Evolutionary conservation across 2,113 vertebrate species (phyloP).

Genomic region (Sinocyclocheilus maitianheensis): DNA sequence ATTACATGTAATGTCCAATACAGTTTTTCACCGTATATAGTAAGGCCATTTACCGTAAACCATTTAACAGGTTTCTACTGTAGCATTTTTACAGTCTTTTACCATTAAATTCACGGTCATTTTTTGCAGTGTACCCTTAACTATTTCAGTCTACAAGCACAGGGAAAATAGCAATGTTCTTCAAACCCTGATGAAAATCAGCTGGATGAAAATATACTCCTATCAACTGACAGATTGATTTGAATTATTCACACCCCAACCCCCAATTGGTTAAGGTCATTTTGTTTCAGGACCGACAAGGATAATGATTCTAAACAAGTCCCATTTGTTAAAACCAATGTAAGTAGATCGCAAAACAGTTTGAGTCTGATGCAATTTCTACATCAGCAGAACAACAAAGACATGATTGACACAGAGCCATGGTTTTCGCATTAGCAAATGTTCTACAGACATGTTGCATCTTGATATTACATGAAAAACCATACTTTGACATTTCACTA

Average conservation of each 20-base stretch:
- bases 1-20: too few relatives aligned
- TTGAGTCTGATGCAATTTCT: neutral
- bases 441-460: neutral
- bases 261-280: neutral
- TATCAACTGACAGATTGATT: neutral
- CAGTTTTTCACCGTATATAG: too few relatives aligned
- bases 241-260: neutral
- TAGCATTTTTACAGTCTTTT: too few relatives aligned
- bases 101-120: too few relatives aligned
- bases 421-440: neutral
- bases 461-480: neutral
- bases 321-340: neutral
- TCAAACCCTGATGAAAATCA: neutral
- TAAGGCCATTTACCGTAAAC: too few relatives aligned
- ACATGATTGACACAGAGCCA: neutral
- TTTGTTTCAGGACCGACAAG: neutral
- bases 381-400: slow-evolving; percentile 3
- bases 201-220: neutral
- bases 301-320: neutral
- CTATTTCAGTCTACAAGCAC: neutral
- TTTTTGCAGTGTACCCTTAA: neutral
- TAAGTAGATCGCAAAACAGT: neutral
- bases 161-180: too few relatives aligned
- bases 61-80: too few relatives aligned
- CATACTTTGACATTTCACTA: neutral